Percentiles rank a stretch among this genome's conserved stretches.
Conservation (phyloP, 2,888 invertebrate genomes). For the Hydriomena furcata region DNA sequence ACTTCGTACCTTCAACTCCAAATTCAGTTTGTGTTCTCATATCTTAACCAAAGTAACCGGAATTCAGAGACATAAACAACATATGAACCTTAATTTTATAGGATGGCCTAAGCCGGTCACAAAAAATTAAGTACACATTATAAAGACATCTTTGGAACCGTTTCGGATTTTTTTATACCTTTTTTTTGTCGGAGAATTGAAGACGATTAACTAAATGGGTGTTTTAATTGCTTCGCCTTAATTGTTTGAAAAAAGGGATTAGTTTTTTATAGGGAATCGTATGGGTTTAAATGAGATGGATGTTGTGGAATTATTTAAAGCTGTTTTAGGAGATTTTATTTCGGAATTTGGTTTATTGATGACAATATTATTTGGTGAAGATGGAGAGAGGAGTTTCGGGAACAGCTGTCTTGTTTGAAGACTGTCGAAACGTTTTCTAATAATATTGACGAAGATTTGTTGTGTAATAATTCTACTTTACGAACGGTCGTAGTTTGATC, state of each 20-base stretch:
- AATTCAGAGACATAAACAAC: slow-evolving; percentile 28
- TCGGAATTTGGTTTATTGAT: slow-evolving; percentile 11
- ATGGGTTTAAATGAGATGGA: slow-evolving; percentile 36
- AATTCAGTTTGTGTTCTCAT: neutral
- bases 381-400: no score
- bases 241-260: slow-evolving; percentile 55
- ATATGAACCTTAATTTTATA: slow-evolving; percentile 33
- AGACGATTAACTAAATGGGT: slow-evolving; percentile 61
- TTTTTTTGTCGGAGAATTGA: slow-evolving; percentile 49
- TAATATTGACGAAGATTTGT: no score
- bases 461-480: no score
- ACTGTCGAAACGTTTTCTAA: no score
- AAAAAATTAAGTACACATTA: slow-evolving; percentile 49
- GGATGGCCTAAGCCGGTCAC: slow-evolving; percentile 30
- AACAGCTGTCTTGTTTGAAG: no score
- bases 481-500: no score
- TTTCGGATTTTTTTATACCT: slow-evolving; percentile 44
- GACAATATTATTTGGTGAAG: neutral
- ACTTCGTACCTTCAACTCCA: no score
- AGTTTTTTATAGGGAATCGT: slow-evolving; percentile 43
- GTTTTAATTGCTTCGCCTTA: slow-evolving; percentile 64
- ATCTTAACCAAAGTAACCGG: slow-evolving; percentile 7
- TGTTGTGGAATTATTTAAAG: slow-evolving; percentile 21
- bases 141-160: slow-evolving; percentile 47
- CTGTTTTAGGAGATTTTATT: slow-evolving; percentile 9